These are phyloP conservation scores for Drosophila quinaria DNA, from an alignment of 2,888 invertebrate species.

Conservation along the genomic window DNA sequence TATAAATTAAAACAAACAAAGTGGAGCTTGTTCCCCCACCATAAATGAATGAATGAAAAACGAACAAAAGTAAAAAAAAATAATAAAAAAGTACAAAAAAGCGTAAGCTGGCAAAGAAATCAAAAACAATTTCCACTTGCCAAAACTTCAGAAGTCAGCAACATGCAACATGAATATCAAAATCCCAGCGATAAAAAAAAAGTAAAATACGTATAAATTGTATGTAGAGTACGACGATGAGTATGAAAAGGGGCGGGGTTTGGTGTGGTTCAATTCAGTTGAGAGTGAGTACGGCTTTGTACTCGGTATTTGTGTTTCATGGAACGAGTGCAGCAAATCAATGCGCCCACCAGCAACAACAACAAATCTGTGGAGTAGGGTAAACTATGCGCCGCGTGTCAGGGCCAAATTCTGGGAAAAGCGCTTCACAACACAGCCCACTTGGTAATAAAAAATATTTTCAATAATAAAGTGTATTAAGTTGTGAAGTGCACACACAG, in stretches of 20 bases:
- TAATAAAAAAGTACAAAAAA: constrained; percentile 6
- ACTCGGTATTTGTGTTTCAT: constrained; percentile 64
- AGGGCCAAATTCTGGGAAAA: constrained; percentile 76
- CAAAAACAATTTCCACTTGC: constrained; percentile 67
- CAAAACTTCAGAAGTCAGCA: constrained; percentile 78
- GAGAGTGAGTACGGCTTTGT: constrained; percentile 44
- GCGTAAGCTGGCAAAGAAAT: constrained; percentile 32
- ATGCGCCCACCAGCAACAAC: constrained; percentile 54
- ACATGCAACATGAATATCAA: constrained; percentile 82
- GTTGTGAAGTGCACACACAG: constrained; percentile 71
- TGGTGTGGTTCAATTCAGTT: constrained; percentile 18
- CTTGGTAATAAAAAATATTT: constrained; percentile 82
- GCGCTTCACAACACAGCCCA: constrained; percentile 54
- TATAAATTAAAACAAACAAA: constrained; percentile 79
- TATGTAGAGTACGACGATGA: constrained; percentile 9
- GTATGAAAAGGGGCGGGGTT: constrained; percentile 17
- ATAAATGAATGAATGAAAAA: constrained; percentile 4
- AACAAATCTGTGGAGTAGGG: constrained; percentile 42
- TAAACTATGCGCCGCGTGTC: constrained; percentile 67
- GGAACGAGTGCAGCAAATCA: constrained; percentile 75
- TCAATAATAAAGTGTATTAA: constrained; percentile 82
- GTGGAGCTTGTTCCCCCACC: constrained; percentile 14
- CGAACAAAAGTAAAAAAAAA: constrained; percentile 11
- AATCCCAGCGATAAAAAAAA: constrained; percentile 53
- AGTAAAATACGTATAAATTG: constrained; percentile 36